Percentiles rank a stretch among this genome's conserved stretches.
phyloP scores from a whole-genome alignment of 1,140 invertebrate species.

The Lepidostoma basale region DNA sequence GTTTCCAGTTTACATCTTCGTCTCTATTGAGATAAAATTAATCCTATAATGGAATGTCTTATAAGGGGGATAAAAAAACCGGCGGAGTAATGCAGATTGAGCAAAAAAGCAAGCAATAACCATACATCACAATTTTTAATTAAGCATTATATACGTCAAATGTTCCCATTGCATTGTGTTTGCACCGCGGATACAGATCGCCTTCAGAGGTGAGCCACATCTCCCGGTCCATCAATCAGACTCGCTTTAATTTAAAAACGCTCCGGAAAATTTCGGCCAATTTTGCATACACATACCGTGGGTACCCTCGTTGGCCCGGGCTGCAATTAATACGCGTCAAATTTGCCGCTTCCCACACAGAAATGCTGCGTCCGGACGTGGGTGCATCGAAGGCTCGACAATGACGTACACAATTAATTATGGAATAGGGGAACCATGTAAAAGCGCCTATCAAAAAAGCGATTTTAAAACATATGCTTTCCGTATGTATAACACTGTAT shows the following conservation, averaged over 20 bases:
- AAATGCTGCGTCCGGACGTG: neutral
- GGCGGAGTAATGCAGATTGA: neutral
- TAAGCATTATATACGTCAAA: neutral
- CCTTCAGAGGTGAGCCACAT: neutral
- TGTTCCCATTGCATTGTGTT: neutral
- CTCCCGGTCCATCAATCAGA: neutral
- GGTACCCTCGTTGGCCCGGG: neutral
- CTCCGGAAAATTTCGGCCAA: neutral
- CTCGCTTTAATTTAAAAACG: constrained; percentile 21
- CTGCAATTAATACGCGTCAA: constrained; percentile 24
- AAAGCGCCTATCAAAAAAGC: too few relatives aligned
- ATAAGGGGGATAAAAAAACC: neutral
- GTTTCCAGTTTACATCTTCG: too few relatives aligned
- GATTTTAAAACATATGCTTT: too few relatives aligned
- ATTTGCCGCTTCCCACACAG: constrained; percentile 7
- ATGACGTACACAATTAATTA: constrained; percentile 9
- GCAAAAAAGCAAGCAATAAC: neutral
- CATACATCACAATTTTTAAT: neutral
- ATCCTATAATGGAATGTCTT: neutral
- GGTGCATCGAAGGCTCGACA: constrained; percentile 15
- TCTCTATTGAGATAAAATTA: too few relatives aligned
- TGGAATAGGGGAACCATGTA: neutral
- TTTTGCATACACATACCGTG: neutral
- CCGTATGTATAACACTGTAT: too few relatives aligned
- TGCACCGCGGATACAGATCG: neutral